Percentiles rank a stretch among this genome's conserved stretches.
Evolutionary conservation across 37 sponge, comb jelly and placozoan genomes (phyloP).

Genomic region (Chondrosia reniformis): DNA sequence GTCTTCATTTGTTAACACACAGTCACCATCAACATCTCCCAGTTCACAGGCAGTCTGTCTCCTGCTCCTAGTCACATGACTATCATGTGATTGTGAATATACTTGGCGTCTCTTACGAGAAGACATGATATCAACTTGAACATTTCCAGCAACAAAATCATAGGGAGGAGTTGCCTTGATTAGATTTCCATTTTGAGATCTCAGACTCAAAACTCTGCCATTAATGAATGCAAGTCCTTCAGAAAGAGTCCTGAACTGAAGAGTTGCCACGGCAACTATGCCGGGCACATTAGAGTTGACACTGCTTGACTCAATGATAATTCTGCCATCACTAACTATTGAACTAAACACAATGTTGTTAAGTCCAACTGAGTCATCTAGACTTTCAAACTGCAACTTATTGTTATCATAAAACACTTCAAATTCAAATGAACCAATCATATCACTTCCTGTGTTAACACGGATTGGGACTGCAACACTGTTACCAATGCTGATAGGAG

Average conservation of each 20-base stretch:
- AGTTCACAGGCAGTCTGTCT: constrained; percentile 22
- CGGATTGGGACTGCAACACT: constrained; percentile 40
- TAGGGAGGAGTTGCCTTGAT: not conserved
- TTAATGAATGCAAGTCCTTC: constrained; percentile 28
- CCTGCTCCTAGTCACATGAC: not conserved
- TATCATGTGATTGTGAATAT: too few relatives aligned
- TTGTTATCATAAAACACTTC: constrained; percentile 48
- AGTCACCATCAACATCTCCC: constrained; percentile 77
- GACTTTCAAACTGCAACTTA: constrained; percentile 24
- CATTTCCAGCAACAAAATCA: constrained; percentile 60
- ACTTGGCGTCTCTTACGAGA: not conserved
- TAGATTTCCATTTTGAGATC: constrained; percentile 18
- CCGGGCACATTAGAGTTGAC: not conserved
- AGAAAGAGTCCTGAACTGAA: constrained; percentile 29
- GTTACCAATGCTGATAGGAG: constrained; percentile 12
- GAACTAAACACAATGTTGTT: not conserved
- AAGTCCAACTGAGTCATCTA: constrained; percentile 35
- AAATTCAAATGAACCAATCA: constrained; percentile 46
- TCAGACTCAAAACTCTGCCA: constrained; percentile 28
- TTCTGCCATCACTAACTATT: not conserved
- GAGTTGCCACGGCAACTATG: constrained; percentile 36
- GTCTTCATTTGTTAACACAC: constrained; percentile 61
- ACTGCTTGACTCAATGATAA: constrained; percentile 24
- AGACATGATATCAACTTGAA: constrained; percentile 17
- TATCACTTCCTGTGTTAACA: constrained; percentile 50